Percentiles rank a stretch among this genome's conserved stretches.
Evolutionary conservation across 2,888 invertebrate genomes (phyloP).

Genomic region (Escarpia spicata): DNA sequence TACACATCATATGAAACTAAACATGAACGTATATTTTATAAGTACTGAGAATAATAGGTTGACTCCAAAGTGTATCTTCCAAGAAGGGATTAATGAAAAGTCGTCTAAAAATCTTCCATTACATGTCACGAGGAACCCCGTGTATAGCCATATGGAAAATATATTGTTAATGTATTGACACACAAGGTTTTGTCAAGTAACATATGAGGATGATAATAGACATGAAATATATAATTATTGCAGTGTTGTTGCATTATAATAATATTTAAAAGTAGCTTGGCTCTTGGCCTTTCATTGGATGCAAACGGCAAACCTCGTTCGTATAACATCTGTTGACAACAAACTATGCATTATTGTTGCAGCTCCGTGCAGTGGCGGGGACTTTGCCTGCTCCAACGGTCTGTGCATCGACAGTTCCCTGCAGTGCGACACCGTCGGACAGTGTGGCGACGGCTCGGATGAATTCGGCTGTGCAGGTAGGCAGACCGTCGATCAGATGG

Average conservation of each 20-base stretch:
- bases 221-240: no score
- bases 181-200: no score
- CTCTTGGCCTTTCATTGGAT: no score
- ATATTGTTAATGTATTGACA: no score
- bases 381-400: constrained; percentile 25
- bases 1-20: background rate
- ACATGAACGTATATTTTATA: background rate
- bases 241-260: no score
- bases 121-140: no score
- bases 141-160: no score
- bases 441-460: constrained; percentile 28
- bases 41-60: background rate
- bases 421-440: constrained; percentile 22
- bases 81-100: background rate
- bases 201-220: no score
- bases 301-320: no score
- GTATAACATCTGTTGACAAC: no score
- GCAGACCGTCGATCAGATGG: background rate
- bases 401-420: constrained; percentile 14
- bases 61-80: background rate
- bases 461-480: constrained; percentile 25
- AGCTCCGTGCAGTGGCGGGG: constrained; percentile 24
- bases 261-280: no score
- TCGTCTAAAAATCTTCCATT: background rate
- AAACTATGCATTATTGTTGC: background rate